A percentile compares a stretch with the other conserved stretches of the same genome.
Conservation (phyloP, 1,140 invertebrate species). For the Trypoxylus dichotomus region DNA sequence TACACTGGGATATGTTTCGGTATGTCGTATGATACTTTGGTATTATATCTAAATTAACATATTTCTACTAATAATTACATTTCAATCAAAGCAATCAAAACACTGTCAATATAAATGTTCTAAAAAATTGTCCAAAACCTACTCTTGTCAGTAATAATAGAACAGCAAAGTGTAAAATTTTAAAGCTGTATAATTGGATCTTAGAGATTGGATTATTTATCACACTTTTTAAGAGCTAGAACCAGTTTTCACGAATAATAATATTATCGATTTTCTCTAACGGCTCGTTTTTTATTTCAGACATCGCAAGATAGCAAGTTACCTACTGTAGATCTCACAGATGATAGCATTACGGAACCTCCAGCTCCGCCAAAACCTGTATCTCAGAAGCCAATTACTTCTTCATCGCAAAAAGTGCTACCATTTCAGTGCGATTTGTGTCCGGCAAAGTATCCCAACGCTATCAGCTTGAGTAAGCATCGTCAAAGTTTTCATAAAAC, state of each 20-base stretch:
- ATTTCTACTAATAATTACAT: too few species aligned
- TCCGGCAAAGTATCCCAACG: slow-evolving; percentile 69
- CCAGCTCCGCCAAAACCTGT: slow-evolving; percentile 19
- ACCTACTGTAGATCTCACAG: slow-evolving; percentile 49
- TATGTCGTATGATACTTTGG: not conserved
- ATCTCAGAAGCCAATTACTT: not conserved
- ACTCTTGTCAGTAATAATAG: not conserved
- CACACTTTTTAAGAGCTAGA: not conserved
- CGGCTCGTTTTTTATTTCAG: not conserved
- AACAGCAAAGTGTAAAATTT: not conserved
- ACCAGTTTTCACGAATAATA: not conserved
- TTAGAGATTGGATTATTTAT: slow-evolving; percentile 17
- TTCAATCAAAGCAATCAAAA: too few species aligned
- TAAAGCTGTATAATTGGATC: not conserved
- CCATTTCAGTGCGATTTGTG: slow-evolving; percentile 70
- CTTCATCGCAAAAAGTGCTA: slow-evolving; percentile 45
- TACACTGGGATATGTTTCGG: not conserved
- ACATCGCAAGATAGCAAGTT: slow-evolving; percentile 25
- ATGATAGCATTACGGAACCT: slow-evolving; percentile 38
- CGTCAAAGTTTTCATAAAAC: slow-evolving; percentile 69
- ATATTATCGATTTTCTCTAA: not conserved
- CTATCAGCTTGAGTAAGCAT: slow-evolving; percentile 66
- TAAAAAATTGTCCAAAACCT: not conserved
- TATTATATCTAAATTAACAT: not conserved
- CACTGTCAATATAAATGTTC: not conserved